Evolutionary conservation across 2,797 vertebrate species (phyloP), one percentile per base, ranked within the genome.

Genomic region (Cheirogaleus major): DNA sequence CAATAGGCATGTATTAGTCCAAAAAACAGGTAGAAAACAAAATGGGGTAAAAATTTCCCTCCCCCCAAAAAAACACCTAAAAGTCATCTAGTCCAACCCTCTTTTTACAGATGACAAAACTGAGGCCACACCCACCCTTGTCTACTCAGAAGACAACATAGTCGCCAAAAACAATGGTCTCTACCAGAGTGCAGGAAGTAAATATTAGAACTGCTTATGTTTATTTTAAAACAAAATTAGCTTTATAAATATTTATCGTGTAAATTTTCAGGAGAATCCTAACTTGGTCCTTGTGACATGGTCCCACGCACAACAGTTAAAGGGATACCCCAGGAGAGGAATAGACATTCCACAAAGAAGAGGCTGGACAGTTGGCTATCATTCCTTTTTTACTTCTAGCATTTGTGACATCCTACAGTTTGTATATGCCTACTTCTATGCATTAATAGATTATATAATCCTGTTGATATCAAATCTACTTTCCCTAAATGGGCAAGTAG

Each of bases 171-270:
- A 92, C 69, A 85, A 76, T 25, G 12, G 38, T 70, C 13, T 41
- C 70, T 25, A 61, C 38, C 22, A 63, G 35, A 70, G 43, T 27
- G 8, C 35, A 73, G 30, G 55, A 90, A 87, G 48, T 63, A 89
- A 93, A 79, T 57, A 63, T 48, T 27, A 73, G 45, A 79, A 65
- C 6, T 20, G 18, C 15, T 93, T 92, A 15, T 65, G 20, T 76
- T 82, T 78, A 45, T 45, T 83, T 72, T 63, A 38, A 32, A 38
- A 45, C 23, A 52, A 50, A 52, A 72, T 65, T 70, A 76, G 38
- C 45, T 84, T 79, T 79, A 65, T 1, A 55, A 93, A 79, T 87
- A 92, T 52, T 86, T 95, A 90, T 94, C 1, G 65, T 45, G 27
- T 15, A n/a, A 78, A 70, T 89, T 84, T 90, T 79, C 59, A 93